Base-by-base conservation (phyloP, 2,797 vertebrate genomes). In the Sebastes itinus region DNA sequence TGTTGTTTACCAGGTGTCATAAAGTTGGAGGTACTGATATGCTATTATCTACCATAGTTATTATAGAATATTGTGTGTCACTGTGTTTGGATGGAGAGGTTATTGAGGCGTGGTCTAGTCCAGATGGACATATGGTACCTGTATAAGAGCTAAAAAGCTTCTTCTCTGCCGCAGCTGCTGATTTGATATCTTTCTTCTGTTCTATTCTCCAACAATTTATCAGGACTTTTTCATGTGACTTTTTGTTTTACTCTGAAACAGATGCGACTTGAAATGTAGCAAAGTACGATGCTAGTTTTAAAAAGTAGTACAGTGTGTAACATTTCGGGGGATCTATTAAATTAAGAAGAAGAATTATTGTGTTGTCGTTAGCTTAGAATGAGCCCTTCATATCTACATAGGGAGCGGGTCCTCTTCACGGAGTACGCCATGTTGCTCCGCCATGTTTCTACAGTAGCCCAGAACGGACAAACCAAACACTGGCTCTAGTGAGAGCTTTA, bases 61-160 rank as follows among this genome's bases (percentile, higher is more conserved):
- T 25, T 12, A n/a, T 61, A 1, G 1, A 71, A 60, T 52, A 61
- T 71, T 58, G 5, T 69, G 4, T 72, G 60, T 2, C 27, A 30
- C 20, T 32, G 4, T 72, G 25, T 81, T 73, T 83, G 27, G 12
- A 67, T 14, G 32, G n/a, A 33, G 35, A 72, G 22, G 25, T 54
- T 42, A 65, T 46, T 42, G 12, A 60, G 6, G n/a, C 56, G 46
- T 38, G 30, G 23, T 23, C 7, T 0, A 13, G 60, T 16, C 11
- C 27, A 46, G 12, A 70, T 27, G 52, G 6, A 33, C 5, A 42
- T 14, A 18, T 9, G 4, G 27, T 23, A 25, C 2, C 13, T 54
- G 14, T 10, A 30, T 60, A 4, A 32, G 0, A 42, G 49, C 11
- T 23, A 23, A 12, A 49, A 28, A 16, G 38, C 14, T 16, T 42